Percentiles rank a stretch among this genome's conserved stretches.
phyloP scores from a whole-genome alignment of 2,888 invertebrate genomes.

The Doris montereyensis region DNA sequence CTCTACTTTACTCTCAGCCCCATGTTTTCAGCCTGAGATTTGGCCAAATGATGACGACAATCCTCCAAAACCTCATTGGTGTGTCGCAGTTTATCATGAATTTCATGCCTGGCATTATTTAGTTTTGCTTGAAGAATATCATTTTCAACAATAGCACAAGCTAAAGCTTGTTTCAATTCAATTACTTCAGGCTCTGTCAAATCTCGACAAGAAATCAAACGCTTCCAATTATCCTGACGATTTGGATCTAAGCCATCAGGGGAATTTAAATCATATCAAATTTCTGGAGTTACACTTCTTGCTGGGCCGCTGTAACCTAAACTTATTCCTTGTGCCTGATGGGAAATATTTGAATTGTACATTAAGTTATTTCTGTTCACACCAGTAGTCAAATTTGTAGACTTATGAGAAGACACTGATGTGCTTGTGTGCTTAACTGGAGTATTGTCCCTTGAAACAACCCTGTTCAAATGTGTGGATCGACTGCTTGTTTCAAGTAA shows the following conservation, averaged over 20 bases:
- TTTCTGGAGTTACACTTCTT: constrained; percentile 59
- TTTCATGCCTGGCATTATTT: constrained; percentile 60
- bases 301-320: constrained; percentile 62
- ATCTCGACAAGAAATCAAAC: constrained; percentile 51
- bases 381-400: too few species aligned
- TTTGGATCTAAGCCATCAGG: constrained; percentile 52
- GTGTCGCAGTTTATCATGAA: constrained; percentile 60
- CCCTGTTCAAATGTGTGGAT: neutral
- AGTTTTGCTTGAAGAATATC: constrained; percentile 64
- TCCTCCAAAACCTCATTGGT: constrained; percentile 64
- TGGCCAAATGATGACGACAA: constrained; percentile 58
- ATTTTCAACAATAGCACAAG: constrained; percentile 62
- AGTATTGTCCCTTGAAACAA: constrained; percentile 10
- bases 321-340: constrained; percentile 40
- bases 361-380: neutral
- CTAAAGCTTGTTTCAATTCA: constrained; percentile 65
- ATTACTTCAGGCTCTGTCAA: constrained; percentile 57
- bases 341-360: neutral
- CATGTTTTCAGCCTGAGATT: constrained; percentile 63
- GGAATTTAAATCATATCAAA: constrained; percentile 49
- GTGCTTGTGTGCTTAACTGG: neutral
- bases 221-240: constrained; percentile 56
- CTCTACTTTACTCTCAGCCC: constrained; percentile 57
- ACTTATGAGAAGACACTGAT: neutral
- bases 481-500: constrained; percentile 22